These are phyloP conservation scores for Sesamia inferens DNA, from an alignment of 2,888 invertebrate genomes.

Conservation along the genomic window DNA sequence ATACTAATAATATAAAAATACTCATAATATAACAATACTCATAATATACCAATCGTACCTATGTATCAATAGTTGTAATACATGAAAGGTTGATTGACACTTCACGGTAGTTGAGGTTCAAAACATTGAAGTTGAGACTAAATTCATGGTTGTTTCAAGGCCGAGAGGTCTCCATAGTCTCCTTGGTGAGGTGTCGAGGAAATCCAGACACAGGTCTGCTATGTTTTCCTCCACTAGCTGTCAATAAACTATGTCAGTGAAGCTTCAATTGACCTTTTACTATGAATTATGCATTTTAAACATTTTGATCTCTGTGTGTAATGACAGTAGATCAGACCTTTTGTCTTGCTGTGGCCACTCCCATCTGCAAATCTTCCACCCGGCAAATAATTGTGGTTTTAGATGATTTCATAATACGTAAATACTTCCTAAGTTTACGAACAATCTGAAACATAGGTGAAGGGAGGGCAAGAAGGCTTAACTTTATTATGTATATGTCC, in stretches of 20 bases:
- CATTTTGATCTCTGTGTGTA: constrained; percentile 26
- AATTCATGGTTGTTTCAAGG: not conserved
- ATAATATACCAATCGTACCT: constrained; percentile 15
- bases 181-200: not conserved
- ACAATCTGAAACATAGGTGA: not conserved
- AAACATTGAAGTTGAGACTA: constrained; percentile 5
- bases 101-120: constrained; percentile 15
- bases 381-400: not conserved
- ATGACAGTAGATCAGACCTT: constrained; percentile 27
- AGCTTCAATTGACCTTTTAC: constrained; percentile 36
- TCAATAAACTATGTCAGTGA: constrained; percentile 24
- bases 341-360: constrained; percentile 15
- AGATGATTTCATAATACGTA: not conserved
- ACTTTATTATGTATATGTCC: no score
- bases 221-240: not conserved
- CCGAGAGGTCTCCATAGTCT: no score
- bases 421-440: not conserved
- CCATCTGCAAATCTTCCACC: constrained; percentile 34
- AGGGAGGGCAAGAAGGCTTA: no score
- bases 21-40: no score
- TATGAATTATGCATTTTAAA: constrained; percentile 24
- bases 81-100: constrained; percentile 46
- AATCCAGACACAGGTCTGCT: not conserved
- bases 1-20: not conserved
- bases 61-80: constrained; percentile 43